Evolutionary conservation across 2,113 vertebrate genomes (phyloP), one percentile per base, ranked within the genome.

Genomic region (Bagarius yarrelli): DNA sequence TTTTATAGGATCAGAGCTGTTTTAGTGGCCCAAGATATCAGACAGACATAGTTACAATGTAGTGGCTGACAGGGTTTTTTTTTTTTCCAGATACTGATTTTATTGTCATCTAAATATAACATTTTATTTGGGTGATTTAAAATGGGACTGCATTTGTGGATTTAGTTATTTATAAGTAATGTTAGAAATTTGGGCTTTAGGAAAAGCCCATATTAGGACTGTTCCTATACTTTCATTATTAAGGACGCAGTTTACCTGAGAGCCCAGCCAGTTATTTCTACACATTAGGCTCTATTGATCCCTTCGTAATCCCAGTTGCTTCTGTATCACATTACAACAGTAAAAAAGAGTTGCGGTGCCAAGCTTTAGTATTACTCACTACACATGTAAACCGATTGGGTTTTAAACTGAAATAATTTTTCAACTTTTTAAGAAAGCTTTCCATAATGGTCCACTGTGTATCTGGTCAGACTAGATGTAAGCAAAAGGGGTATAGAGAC

Each of bases 291-390:
- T 83, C 52, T 55, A 67, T 81, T 40, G 66, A 79, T 78, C 23
- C 69, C 18, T 23, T 66, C 36, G 12, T 86, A 82, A 84, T 82
- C 82, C 85, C 81, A 61, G 63, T 76, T 30, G 52, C 66, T 60
- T 5, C 3, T 75, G 63, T 53, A 34, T 60, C 40, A 32, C 60
- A 56, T 61, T 19, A 30, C 21, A 60, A 25, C 16, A 25, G 50
- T 23, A 50, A 40, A 36, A 16, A 21, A 9, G 36, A 52, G 16
- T 15, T 5, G 56, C 32, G 63, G 55, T 30, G 27, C 59, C 30
- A 18, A 61, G 47, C 23, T 77, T 23, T 32, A 50, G 59, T 72
- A 27, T 50, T 55, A 36, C 57, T 55, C 63, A 57, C n/a, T 19
- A 9, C 13, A 14, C 40, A 70, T 27, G 67, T 50, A 50, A 70